Percentiles rank a stretch among this genome's conserved stretches.
Evolutionary conservation across 1,140 invertebrate genomes (phyloP).

Genomic region (Drosophila punjabiensis): DNA sequence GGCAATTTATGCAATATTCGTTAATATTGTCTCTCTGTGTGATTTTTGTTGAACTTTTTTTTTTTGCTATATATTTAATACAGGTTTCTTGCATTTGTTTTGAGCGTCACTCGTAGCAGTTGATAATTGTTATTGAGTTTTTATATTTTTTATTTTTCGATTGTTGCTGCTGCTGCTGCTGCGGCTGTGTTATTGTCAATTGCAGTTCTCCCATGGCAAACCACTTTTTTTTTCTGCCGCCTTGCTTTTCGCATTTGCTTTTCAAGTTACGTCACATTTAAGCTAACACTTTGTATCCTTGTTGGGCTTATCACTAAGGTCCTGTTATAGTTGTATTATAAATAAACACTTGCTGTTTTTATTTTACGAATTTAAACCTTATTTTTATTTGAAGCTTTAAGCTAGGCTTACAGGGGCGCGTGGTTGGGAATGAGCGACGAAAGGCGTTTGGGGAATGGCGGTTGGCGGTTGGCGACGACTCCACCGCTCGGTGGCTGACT

Average conservation of each 20-base stretch:
- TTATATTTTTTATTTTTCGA: conserved; percentile 28
- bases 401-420: conserved; percentile 24
- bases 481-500: conserved; percentile 61
- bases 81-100: conserved; percentile 52
- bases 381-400: conserved; percentile 6
- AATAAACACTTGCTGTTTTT: background rate
- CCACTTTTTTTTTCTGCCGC: conserved; percentile 59
- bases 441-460: conserved; percentile 1
- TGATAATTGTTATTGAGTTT: conserved; percentile 74
- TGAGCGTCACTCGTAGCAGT: conserved; percentile 50
- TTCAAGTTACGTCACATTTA: conserved; percentile 33
- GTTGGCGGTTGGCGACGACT: conserved; percentile 27
- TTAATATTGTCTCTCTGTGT: conserved; percentile 39
- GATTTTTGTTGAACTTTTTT: conserved; percentile 27
- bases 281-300: conserved; percentile 18
- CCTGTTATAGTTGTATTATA: background rate
- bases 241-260: conserved; percentile 35
- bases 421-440: conserved; percentile 13
- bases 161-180: conserved; percentile 40
- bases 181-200: conserved; percentile 48
- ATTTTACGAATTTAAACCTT: background rate
- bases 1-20: conserved; percentile 45
- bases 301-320: background rate
- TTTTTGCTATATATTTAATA: conserved; percentile 37
- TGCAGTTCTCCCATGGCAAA: conserved; percentile 69